phyloP scores from a whole-genome alignment of 2,113 vertebrate species.

The Campylomormyrus numenius region DNA sequence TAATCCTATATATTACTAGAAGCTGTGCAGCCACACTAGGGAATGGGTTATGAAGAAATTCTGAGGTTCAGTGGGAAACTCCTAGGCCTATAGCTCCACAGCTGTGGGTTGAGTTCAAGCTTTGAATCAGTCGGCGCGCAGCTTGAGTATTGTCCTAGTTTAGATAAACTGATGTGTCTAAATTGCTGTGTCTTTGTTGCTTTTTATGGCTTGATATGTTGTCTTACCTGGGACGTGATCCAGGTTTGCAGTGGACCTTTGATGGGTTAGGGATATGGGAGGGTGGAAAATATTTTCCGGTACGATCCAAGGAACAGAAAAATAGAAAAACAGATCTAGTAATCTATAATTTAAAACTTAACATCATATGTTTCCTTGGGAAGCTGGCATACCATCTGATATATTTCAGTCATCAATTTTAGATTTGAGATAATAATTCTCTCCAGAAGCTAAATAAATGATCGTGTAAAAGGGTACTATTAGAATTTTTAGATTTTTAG shows the following conservation, averaged over 20 bases:
- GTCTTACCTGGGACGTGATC: neutral
- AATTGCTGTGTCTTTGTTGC: neutral
- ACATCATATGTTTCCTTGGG: neutral
- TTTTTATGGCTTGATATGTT: neutral
- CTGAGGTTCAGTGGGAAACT: neutral
- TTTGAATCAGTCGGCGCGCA: neutral
- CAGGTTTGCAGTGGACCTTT: neutral
- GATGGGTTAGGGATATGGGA: neutral
- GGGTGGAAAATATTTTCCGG: neutral
- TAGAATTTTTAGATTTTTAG: neutral
- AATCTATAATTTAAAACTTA: neutral
- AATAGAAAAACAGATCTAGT: neutral
- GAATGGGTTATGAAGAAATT: neutral
- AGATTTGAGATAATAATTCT: conserved; percentile 5
- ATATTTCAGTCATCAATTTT: neutral
- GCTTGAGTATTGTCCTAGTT: neutral
- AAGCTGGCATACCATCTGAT: neutral
- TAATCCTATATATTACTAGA: neutral
- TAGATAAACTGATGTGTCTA: neutral
- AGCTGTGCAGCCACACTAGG: neutral
- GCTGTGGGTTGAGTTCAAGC: neutral
- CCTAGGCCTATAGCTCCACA: neutral
- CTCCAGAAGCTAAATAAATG: neutral
- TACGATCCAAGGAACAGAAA: neutral
- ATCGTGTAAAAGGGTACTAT: neutral